Conservation (phyloP, 2,797 vertebrate species). For the Pangasius macronema region DNA sequence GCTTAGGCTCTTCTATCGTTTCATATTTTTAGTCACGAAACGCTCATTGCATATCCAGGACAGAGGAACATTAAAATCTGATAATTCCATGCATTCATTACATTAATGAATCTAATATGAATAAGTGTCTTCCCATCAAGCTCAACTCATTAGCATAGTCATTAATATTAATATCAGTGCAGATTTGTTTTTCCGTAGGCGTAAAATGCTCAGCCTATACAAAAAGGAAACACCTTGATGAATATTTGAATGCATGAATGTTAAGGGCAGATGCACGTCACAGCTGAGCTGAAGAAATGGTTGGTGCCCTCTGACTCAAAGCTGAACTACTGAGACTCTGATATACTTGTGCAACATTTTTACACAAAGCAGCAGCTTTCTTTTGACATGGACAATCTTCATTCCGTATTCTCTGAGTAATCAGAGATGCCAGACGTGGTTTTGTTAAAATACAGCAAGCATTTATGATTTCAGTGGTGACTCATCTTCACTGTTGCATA, state of each 20-base stretch:
- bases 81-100: constrained; percentile 78
- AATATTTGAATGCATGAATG: constrained; percentile 34
- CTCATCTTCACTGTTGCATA: constrained; percentile 10
- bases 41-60: constrained; percentile 73
- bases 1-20: constrained; percentile 71
- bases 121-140: constrained; percentile 69
- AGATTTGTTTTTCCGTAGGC: constrained; percentile 59
- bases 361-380: constrained; percentile 7
- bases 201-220: constrained; percentile 19
- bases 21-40: constrained; percentile 64
- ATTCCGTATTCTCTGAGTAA: constrained; percentile 12
- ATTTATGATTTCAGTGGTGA: constrained; percentile 21
- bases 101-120: constrained; percentile 79
- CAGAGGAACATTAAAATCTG: constrained; percentile 70
- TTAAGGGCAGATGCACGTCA: constrained; percentile 35
- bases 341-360: constrained; percentile 13
- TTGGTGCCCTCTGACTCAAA: constrained; percentile 48
- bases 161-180: constrained; percentile 78
- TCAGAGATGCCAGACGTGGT: neutral
- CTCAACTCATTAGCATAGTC: constrained; percentile 72
- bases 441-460: constrained; percentile 28
- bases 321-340: constrained; percentile 36
- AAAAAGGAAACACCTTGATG: constrained; percentile 44
- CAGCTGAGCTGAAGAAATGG: constrained; percentile 36
- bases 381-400: neutral